Percentiles rank a stretch among this genome's conserved stretches.
These are phyloP conservation scores for Seira musarum DNA, from an alignment of 2,888 invertebrate species.

Conservation along the genomic window DNA sequence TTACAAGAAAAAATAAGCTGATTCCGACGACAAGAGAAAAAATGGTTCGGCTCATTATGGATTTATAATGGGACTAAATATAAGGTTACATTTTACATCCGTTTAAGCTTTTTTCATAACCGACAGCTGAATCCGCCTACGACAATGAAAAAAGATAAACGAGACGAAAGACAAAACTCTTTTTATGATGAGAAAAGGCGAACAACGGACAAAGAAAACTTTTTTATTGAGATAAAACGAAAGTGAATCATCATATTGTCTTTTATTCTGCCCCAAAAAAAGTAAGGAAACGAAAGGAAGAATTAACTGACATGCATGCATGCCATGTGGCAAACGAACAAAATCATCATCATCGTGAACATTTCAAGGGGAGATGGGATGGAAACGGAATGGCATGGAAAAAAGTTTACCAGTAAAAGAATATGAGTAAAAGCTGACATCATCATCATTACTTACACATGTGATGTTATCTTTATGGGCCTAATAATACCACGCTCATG, in stretches of 20 bases:
- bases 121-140: conserved; percentile 1
- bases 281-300: not conserved
- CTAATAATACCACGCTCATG: not conserved
- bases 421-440: not conserved
- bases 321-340: not conserved
- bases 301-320: not conserved
- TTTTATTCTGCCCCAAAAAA: not conserved
- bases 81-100: not conserved
- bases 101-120: not conserved
- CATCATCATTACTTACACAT: not conserved
- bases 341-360: too few relatives aligned
- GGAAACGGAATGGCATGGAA: not conserved
- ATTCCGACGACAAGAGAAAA: too few relatives aligned
- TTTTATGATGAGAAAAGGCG: not conserved
- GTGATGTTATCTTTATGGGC: conserved; percentile 8
- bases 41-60: too few relatives aligned
- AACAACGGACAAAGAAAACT: conserved; percentile 5
- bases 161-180: not conserved
- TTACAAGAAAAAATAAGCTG: too few relatives aligned
- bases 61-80: not conserved
- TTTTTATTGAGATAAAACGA: not conserved
- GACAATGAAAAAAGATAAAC: not conserved
- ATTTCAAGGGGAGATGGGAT: too few relatives aligned
- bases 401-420: conserved; percentile 2
- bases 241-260: not conserved